Percentiles rank a stretch among this genome's conserved stretches.
These are phyloP conservation scores for Melitaea cinxia DNA, from an alignment of 1,140 invertebrate species.

Conservation along the genomic window DNA sequence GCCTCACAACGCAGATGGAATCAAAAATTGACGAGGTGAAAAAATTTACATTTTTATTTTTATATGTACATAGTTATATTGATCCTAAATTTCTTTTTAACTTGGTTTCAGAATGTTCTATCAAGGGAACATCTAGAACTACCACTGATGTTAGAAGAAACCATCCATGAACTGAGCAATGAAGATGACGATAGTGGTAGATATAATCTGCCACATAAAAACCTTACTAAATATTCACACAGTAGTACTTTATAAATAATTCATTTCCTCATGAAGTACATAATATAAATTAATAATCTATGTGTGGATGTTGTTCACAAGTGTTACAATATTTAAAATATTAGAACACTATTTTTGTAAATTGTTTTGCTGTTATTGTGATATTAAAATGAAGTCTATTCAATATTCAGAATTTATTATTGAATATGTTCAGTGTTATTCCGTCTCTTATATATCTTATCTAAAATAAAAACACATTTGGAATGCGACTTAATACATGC, in stretches of 20 bases:
- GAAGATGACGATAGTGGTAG: conserved; percentile 63
- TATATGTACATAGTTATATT: not conserved
- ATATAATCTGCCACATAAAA: conserved; percentile 48
- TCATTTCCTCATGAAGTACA: not conserved
- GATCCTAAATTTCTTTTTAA: not conserved
- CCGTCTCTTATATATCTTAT: not conserved
- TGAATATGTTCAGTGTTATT: no score
- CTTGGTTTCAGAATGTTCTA: conserved; percentile 54
- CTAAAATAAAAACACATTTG: no score
- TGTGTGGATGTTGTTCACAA: not conserved
- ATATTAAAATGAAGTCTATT: not conserved
- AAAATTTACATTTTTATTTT: not conserved
- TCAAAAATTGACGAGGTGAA: conserved; percentile 54
- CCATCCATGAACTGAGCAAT: conserved; percentile 66
- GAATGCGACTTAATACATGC: no score
- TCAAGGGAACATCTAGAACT: conserved; percentile 52
- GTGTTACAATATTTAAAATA: not conserved
- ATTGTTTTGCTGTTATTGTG: not conserved
- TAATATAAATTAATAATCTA: not conserved
- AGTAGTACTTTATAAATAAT: conserved; percentile 59
- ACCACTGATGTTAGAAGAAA: conserved; percentile 62
- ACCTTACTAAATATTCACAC: conserved; percentile 57
- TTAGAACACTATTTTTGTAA: not conserved
- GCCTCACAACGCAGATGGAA: conserved; percentile 49
- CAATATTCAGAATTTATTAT: not conserved